Base-by-base conservation (phyloP, 2,888 invertebrate species). In the Cephus rjabovi region DNA sequence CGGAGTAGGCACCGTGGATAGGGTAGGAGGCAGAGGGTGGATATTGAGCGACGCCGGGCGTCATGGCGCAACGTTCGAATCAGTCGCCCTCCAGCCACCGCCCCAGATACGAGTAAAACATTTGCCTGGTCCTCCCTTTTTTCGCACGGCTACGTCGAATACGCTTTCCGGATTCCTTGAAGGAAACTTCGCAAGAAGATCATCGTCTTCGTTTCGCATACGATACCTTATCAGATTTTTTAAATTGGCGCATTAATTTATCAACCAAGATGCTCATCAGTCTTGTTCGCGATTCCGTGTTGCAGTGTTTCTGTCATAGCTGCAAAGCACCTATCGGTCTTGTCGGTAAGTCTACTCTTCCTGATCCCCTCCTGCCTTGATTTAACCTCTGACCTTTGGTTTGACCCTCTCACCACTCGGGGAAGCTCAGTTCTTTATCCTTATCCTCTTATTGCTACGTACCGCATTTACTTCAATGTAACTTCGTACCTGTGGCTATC, bases 241-340 rank as follows among this genome's bases (percentile, higher is more conserved):
- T 34, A 34, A 15, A 75, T 75, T 56, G 56, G 37, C 31, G 11
- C 31, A 69, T 37, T 34, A n/a, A 30, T 23, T 56, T 75, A 4
- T 75, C 74, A 37, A 31, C 79, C 90, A 93, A 92, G 85, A 97
- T 97, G 97, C 93, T 97, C 94, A 96, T 97, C 94, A 96, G 95
- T 92, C 95, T 97, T 90, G 96, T 97, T 92, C 95, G 96, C 93
- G 97, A 97, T 93, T 97, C 97, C 92, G 96, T 97, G 92, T 95
- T 97, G 95, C 96, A 97, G 95, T 97, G 97, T 94, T 97, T 97
- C 94, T 97, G 97, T 94, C 97, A 97, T 93, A 96, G 97, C 93
- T 97, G 97, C 95, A 95, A 96, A 92, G 96, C 96, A 89, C 97
- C 97, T 86, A 92, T 96, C 81, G 86, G 87, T 81, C 83, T 90